These are phyloP conservation scores for Lepidochitona cinerea DNA, from an alignment of 2,888 invertebrate species.

Conservation along the genomic window DNA sequence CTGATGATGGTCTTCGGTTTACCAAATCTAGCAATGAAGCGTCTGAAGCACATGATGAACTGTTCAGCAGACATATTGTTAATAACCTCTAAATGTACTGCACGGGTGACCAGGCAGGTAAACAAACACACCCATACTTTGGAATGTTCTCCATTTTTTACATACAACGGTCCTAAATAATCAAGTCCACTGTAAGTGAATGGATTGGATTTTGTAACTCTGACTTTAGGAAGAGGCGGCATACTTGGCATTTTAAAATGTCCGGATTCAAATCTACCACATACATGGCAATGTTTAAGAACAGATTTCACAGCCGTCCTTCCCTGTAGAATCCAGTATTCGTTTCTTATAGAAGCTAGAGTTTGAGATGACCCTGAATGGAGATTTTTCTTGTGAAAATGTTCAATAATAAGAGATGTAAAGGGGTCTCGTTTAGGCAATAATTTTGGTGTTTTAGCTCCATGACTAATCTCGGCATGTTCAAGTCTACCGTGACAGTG, in stretches of 20 bases:
- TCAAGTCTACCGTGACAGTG: slow-evolving; percentile 15
- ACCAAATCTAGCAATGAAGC: not conserved
- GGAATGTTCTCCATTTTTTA: not conserved
- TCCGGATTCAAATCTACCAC: not conserved
- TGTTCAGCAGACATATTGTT: slow-evolving; percentile 13
- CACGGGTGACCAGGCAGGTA: slow-evolving; percentile 15
- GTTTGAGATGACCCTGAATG: slow-evolving; percentile 22
- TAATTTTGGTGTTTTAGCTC: not conserved
- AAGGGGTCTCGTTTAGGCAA: slow-evolving; percentile 5
- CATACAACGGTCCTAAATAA: not conserved
- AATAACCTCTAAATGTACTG: slow-evolving; percentile 16
- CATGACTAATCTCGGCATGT: slow-evolving; percentile 16
- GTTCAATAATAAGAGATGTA: slow-evolving; percentile 18
- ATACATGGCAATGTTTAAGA: slow-evolving; percentile 7
- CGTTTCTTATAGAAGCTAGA: too few relatives aligned
- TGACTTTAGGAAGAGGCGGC: slow-evolving; percentile 16
- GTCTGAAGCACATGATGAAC: not conserved
- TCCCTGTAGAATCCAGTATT: slow-evolving; percentile 25
- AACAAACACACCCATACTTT: slow-evolving; percentile 23
- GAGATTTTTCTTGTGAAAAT: slow-evolving; percentile 5
- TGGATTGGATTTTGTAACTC: slow-evolving; percentile 15
- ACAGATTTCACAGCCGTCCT: slow-evolving; percentile 17
- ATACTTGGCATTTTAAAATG: slow-evolving; percentile 17
- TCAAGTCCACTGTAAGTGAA: slow-evolving; percentile 6
- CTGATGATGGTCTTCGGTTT: not conserved